Evolutionary conservation across 2,888 invertebrate species (phyloP).

Genomic region (Caenorhabditis sp.): DNA sequence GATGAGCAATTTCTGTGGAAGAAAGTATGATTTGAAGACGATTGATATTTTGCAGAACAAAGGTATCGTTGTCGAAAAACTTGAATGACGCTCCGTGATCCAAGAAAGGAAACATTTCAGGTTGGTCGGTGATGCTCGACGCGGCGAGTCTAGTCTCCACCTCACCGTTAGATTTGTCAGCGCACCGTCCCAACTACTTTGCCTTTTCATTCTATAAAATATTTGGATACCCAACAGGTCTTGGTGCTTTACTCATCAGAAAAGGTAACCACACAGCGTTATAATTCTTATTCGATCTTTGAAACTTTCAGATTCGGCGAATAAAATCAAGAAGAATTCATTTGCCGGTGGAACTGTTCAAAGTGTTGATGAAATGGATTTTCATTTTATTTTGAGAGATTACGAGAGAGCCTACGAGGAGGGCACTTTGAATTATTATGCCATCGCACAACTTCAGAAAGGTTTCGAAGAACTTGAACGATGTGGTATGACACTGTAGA

Average conservation of each 20-base stretch:
- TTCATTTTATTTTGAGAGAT: conserved; percentile 8
- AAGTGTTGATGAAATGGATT: conserved; percentile 32
- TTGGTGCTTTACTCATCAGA: conserved; percentile 85
- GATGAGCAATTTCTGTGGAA: conserved; percentile 94
- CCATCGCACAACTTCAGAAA: conserved; percentile 87
- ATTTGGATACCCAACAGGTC: conserved; percentile 94
- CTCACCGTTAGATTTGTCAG: conserved; percentile 86
- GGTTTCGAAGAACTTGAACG: conserved; percentile 87
- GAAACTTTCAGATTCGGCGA: conserved; percentile 59
- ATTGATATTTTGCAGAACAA: conserved; percentile 61
- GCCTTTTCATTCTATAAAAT: conserved; percentile 94
- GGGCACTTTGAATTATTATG: conserved; percentile 91
- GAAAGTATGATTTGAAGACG: conserved; percentile 84
- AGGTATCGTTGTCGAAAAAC: conserved; percentile 25
- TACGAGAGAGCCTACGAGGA: conserved; percentile 84
- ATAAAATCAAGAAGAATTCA: conserved; percentile 84
- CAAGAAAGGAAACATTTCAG: conserved; percentile 39
- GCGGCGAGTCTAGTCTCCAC: conserved; percentile 89
- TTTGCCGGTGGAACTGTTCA: conserved; percentile 94
- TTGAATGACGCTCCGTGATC: not conserved
- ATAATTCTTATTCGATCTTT: not conserved
- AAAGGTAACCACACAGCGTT: conserved; percentile 80
- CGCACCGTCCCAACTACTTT: conserved; percentile 89
- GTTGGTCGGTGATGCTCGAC: conserved; percentile 85
- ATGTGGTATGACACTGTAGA: conserved; percentile 81